These are phyloP conservation scores for Drosophila dives DNA, from an alignment of 2,888 invertebrate genomes.

Conservation along the genomic window DNA sequence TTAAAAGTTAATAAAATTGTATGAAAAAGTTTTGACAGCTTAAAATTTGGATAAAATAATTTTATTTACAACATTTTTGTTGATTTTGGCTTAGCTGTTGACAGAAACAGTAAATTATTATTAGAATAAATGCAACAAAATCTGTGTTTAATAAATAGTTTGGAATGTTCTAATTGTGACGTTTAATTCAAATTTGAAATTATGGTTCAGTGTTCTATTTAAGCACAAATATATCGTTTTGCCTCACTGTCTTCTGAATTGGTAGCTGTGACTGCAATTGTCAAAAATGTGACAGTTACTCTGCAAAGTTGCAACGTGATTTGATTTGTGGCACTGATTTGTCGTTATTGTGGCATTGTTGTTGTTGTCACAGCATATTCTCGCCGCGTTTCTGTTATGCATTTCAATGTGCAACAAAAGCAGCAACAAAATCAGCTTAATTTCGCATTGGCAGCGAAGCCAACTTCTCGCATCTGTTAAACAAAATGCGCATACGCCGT, in stretches of 20 bases:
- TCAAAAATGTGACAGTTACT: conserved; percentile 19
- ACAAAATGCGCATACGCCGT: conserved; percentile 50
- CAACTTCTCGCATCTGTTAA: conserved; percentile 7
- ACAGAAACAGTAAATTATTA: background rate
- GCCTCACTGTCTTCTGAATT: background rate
- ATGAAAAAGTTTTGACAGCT: background rate
- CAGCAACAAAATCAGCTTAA: conserved; percentile 44
- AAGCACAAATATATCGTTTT: background rate
- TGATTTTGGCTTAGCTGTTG: background rate
- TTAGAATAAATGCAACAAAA: background rate
- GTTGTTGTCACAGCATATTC: conserved; percentile 10
- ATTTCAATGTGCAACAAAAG: conserved; percentile 57
- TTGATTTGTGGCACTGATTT: conserved; percentile 59
- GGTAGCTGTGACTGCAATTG: conserved; percentile 10
- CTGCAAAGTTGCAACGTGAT: conserved; percentile 52
- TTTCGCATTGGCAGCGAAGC: conserved; percentile 33
- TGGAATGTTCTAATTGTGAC: no score
- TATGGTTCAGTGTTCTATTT: background rate
- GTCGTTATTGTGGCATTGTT: conserved; percentile 1
- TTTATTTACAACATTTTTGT: background rate
- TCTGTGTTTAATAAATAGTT: background rate
- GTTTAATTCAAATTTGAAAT: no score
- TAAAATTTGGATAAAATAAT: background rate
- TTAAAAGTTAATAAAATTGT: background rate
- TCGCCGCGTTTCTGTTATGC: conserved; percentile 26